Percentiles rank a stretch among this genome's conserved stretches.
These are phyloP conservation scores for Molothrus ater DNA, from an alignment of 2,797 vertebrate genomes.

Conservation along the genomic window DNA sequence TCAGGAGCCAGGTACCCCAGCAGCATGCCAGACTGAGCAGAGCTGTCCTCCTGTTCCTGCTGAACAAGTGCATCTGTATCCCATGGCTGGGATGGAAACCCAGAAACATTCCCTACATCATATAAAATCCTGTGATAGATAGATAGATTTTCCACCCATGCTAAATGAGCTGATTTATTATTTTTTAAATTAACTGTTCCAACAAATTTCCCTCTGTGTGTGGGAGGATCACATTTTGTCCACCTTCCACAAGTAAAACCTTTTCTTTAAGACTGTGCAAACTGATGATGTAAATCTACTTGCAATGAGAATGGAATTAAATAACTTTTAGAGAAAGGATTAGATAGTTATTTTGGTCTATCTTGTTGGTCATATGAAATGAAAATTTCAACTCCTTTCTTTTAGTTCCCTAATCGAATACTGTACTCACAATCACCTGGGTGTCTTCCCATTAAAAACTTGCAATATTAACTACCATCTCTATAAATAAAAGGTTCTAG, in stretches of 20 bases:
- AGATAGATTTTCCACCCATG: background rate
- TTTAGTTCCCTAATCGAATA: background rate
- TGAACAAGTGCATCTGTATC: background rate
- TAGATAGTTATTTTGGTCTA: background rate
- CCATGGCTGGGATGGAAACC: background rate
- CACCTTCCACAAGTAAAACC: background rate
- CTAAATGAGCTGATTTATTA: background rate
- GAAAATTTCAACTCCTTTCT: background rate
- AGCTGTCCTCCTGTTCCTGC: background rate
- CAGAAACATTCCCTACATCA: background rate
- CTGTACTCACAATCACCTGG: background rate
- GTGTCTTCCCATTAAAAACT: background rate
- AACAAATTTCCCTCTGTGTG: background rate
- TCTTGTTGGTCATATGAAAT: background rate
- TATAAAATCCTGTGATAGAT: background rate
- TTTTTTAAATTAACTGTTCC: background rate
- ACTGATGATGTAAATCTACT: background rate
- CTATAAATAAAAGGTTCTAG: background rate
- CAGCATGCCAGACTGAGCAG: background rate
- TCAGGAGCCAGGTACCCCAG: background rate
- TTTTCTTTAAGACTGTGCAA: background rate
- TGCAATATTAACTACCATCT: background rate
- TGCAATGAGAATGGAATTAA: background rate
- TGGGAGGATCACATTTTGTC: background rate
- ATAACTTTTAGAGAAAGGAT: background rate